Percentiles rank a stretch among this genome's conserved stretches.
These are phyloP conservation scores for Lepilemur ruficaudatus DNA, from an alignment of 2,797 vertebrate species.

Conservation along the genomic window DNA sequence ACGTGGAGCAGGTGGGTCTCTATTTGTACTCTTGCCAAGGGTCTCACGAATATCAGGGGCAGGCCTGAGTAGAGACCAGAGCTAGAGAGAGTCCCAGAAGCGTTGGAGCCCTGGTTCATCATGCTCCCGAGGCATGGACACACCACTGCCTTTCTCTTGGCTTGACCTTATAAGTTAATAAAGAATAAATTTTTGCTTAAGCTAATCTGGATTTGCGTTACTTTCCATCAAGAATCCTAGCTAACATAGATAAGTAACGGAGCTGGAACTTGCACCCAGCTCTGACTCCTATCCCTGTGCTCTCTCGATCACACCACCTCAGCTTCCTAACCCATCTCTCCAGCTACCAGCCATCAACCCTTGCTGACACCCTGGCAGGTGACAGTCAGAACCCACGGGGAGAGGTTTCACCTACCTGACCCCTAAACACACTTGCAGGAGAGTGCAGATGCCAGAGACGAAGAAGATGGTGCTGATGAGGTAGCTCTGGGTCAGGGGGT, in stretches of 20 bases:
- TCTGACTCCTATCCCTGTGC: background rate
- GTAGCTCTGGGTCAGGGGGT: conserved; percentile 93
- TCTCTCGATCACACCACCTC: background rate
- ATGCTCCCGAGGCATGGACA: background rate
- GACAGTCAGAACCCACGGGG: rapidly evolving
- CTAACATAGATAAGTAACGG: background rate
- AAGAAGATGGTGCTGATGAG: conserved; percentile 99
- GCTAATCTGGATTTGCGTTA: background rate
- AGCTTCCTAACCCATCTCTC: background rate
- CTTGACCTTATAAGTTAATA: background rate
- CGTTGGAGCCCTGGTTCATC: background rate
- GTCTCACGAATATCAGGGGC: background rate
- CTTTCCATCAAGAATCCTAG: background rate
- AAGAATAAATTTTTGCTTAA: background rate
- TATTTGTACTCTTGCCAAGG: background rate
- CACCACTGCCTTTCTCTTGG: background rate
- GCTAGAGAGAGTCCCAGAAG: background rate
- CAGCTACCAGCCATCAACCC: background rate
- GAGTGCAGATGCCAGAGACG: conserved; percentile 95
- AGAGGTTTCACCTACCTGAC: conserved; percentile 88
- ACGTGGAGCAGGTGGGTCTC: background rate
- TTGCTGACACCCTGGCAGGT: background rate
- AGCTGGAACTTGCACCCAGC: too few relatives aligned
- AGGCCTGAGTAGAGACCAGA: background rate
- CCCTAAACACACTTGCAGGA: conserved; percentile 95